These are phyloP conservation scores for Drosophila ironensis DNA, from an alignment of 1,140 invertebrate genomes.

Conservation along the genomic window DNA sequence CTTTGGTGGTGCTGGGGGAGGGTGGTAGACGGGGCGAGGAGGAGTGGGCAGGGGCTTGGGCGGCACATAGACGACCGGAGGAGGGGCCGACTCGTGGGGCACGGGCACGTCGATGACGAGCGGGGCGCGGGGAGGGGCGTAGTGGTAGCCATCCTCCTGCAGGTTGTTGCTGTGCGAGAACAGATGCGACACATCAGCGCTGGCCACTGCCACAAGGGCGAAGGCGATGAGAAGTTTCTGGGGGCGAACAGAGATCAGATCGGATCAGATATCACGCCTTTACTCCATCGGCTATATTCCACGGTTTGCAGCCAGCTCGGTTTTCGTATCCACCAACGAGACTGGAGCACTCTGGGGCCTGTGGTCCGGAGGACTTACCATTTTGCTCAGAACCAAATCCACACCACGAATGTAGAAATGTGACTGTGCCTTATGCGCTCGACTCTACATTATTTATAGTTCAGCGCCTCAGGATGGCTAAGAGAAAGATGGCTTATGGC, in stretches of 20 bases:
- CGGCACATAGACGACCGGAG: conserved; percentile 29
- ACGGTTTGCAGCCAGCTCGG: conserved; percentile 3
- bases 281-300: conserved; percentile 4
- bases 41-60: conserved; percentile 42
- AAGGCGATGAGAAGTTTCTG: conserved; percentile 73
- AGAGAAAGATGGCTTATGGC: conserved; percentile 40
- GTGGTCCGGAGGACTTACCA: conserved; percentile 67
- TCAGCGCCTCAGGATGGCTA: conserved; percentile 64
- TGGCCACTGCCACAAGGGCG: conserved; percentile 70
- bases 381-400: conserved; percentile 74
- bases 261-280: background rate
- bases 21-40: conserved; percentile 31
- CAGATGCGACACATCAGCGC: conserved; percentile 76
- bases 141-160: conserved; percentile 77
- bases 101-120: conserved; percentile 68
- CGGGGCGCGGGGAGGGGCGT: conserved; percentile 44
- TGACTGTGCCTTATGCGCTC: conserved; percentile 64
- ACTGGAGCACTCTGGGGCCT: background rate
- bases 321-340: conserved; percentile 31
- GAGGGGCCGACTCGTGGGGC: conserved; percentile 24
- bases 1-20: conserved; percentile 9
- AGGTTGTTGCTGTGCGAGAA: conserved; percentile 74
- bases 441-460: conserved; percentile 79
- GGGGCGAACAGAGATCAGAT: conserved; percentile 10
- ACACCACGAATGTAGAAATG: conserved; percentile 74